Evolutionary conservation across 2,797 vertebrate species (phyloP), one percentile per base, ranked within the genome.

Genomic region (Myotis daubentonii): DNA sequence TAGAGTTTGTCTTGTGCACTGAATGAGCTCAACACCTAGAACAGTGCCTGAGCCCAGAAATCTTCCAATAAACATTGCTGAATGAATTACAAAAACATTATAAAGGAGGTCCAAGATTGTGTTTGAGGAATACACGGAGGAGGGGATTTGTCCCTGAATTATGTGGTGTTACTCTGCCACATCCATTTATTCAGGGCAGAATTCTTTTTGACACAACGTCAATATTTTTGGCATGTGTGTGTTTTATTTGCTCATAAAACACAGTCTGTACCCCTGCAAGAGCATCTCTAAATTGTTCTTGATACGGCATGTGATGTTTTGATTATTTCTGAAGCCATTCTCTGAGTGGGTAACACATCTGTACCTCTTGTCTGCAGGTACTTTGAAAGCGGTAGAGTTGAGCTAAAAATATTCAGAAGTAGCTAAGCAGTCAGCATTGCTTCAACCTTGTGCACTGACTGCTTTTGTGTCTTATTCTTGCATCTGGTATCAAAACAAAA

Each of bases 401-500:
- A 91, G 76, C 91, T 97, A 94, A 97, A 96, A 96, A 96, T 96
- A 97, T 68, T 94, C 86, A 49, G 30, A 94, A 95, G 80, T 8
- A 94, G 68, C 68, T 71, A 91, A 86, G 89, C 68, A 70, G 90
- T 79, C 72, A 78, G 75, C 44, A 3, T 89, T 65, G 76, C 70
- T 93, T 92, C 92, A 95, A 15, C 94, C 62, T 78, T 94, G 89
- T n/a, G 23, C 66, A 71, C 51, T 47, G 74, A 79, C 68, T 91
- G 49, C 87, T 94, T 95, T 87, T 96, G 62, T 96, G 89, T 92
- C 88, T 95, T 62, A 82, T 93, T 76, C 75, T 96, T 80, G 65
- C 65, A 60, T 93, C 72, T 95, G 80, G 47, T 89, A 94, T 94
- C 94, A 94, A 97, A 95, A 96, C 66, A 96, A 94, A 95, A 97